Base-by-base conservation (phyloP, 2,113 vertebrate species). In the Heteronetta atricapilla region DNA sequence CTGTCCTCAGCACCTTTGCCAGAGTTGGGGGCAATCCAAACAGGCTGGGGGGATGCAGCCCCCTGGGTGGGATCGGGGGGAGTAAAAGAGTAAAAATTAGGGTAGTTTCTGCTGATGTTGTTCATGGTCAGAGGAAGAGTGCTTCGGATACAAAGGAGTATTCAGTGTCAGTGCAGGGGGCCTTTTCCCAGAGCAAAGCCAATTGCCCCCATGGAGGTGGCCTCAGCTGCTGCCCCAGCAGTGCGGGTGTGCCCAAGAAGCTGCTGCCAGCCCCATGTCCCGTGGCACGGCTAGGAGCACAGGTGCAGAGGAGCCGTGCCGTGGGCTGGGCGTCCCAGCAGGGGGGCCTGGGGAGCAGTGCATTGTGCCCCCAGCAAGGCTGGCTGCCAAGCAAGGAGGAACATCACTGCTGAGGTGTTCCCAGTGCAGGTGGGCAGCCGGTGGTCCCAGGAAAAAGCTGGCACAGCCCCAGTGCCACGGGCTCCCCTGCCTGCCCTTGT, bases 281-380 rank as follows among this genome's bases (percentile, higher is more conserved):
- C 8, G 31, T 31, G 29, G 15, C 2, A 1, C 18, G 56, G 8
- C 1, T 1, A 34, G 58, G 36, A 59, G 13, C 19, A n/a, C 5
- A 25, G 22, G 36, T 34, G 34, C n/a, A 42, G 76, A 74, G 55
- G 56, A 85, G 68, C 58, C 1, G 13, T 4, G 0, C 34, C 3
- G 1, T 3, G 36, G 36, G n/a, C 36, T 0, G 0, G 19, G 17
- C 82, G 66, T 19, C 0, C 0, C 22, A 10, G 17, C 2, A 0
- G 21, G 66, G 33, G 17, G n/a, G 21, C 28, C 38, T 6, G 3
- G 7, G 31, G 74, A 60, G 42, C 1, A 0, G 31, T 23, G 3
- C 13, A 29, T 5, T 4, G 1, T 2, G 2, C 40, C 15, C 31
- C 50, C 2, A 18, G 1, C 0, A 0, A 46, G 34, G 20, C 50